Evolutionary conservation across 2,797 vertebrate species (phyloP).

Genomic region (Hirundo rustica): DNA sequence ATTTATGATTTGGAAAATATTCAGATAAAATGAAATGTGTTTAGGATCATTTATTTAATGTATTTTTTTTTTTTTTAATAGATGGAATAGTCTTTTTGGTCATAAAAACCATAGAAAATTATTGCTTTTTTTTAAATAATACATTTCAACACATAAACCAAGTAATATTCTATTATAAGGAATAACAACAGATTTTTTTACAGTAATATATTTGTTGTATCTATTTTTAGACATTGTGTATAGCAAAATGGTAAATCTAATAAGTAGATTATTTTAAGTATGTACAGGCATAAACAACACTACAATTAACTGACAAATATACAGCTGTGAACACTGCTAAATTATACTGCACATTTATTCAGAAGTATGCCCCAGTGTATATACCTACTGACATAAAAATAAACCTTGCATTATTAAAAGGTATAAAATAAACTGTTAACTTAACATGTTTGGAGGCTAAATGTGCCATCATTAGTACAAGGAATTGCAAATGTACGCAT

Average conservation of each 20-base stretch:
- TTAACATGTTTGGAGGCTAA: background rate
- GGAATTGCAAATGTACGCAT: background rate
- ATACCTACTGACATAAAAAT: background rate
- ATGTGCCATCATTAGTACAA: background rate
- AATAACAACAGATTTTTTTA: background rate
- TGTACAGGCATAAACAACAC: background rate
- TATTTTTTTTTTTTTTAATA: background rate
- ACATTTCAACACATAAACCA: background rate
- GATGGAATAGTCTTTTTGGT: background rate
- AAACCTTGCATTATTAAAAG: background rate
- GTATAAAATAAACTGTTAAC: background rate
- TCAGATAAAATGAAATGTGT: background rate
- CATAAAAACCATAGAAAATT: background rate
- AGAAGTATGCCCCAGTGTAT: background rate
- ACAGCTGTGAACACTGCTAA: background rate
- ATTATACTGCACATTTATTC: background rate
- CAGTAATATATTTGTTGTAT: background rate
- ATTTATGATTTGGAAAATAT: background rate
- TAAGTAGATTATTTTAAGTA: background rate
- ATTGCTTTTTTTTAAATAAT: background rate
- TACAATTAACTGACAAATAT: background rate
- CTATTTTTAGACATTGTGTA: background rate
- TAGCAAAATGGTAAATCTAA: background rate
- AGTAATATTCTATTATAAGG: background rate
- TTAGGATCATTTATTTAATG: background rate